Percentiles rank a stretch among this genome's conserved stretches.
Evolutionary conservation across 2,797 vertebrate genomes (phyloP).

Genomic region (Mus minutoides): DNA sequence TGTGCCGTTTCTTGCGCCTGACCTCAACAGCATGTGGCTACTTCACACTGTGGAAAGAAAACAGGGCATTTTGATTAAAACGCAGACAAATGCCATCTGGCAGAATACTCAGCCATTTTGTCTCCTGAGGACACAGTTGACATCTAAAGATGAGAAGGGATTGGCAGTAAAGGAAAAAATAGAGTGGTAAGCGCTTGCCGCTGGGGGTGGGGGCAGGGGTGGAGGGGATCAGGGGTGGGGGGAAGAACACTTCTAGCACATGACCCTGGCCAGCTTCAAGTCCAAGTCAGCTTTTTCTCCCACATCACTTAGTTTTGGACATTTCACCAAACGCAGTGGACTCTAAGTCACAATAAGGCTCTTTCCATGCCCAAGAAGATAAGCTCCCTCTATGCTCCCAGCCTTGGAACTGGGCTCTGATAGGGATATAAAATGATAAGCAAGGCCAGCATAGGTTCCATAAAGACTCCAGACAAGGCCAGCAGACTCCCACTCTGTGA

Average conservation of each 20-base stretch:
- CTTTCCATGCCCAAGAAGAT: background rate
- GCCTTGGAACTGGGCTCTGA: background rate
- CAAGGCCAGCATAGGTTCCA: too few species aligned
- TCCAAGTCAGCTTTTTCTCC: background rate
- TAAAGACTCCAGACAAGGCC: background rate
- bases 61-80: constrained; percentile 62
- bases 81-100: constrained; percentile 74
- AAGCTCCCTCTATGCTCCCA: background rate
- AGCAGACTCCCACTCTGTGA: background rate
- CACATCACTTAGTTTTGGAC: background rate
- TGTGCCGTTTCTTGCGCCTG: background rate
- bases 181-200: background rate
- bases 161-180: background rate
- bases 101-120: background rate
- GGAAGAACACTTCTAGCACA: background rate
- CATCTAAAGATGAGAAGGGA: constrained; percentile 59
- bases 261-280: background rate
- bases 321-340: too few species aligned
- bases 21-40: background rate
- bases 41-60: background rate
- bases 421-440: background rate
- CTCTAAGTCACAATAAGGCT: background rate
- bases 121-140: constrained; percentile 69
- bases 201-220: background rate
- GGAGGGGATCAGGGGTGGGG: background rate